Conservation (phyloP, 2,113 vertebrate species). For the Anoura caudifer region DNA sequence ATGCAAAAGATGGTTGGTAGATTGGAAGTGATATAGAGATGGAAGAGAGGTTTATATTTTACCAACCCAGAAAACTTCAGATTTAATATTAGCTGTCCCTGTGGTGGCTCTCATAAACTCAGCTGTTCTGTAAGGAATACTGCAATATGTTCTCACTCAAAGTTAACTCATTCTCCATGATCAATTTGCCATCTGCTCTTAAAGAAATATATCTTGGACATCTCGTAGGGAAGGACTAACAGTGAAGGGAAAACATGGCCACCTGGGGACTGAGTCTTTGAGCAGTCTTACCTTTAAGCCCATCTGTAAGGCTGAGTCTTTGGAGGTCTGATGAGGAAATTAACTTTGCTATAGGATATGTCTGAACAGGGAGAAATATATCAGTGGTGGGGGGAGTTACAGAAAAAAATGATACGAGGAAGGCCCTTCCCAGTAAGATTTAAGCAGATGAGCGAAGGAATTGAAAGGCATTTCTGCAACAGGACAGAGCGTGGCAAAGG, state of each 20-base stretch:
- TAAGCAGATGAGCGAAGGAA: background rate
- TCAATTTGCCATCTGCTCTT: background rate
- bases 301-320: background rate
- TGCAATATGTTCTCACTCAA: background rate
- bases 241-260: background rate
- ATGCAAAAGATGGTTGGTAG: background rate
- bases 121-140: background rate
- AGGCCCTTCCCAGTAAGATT: background rate
- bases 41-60: background rate
- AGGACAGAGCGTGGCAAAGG: background rate
- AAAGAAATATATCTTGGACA: background rate
- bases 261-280: background rate
- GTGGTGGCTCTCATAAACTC: background rate
- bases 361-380: background rate
- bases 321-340: background rate
- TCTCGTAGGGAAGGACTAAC: background rate
- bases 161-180: background rate
- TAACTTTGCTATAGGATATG: background rate
- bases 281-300: background rate
- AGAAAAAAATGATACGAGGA: background rate
- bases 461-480: background rate
- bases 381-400: background rate
- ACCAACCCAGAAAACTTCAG: background rate
- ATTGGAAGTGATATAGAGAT: background rate
- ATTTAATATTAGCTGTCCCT: background rate